These are phyloP conservation scores for Crypturellus tataupa DNA, from an alignment of 2,797 vertebrate species.

Conservation along the genomic window DNA sequence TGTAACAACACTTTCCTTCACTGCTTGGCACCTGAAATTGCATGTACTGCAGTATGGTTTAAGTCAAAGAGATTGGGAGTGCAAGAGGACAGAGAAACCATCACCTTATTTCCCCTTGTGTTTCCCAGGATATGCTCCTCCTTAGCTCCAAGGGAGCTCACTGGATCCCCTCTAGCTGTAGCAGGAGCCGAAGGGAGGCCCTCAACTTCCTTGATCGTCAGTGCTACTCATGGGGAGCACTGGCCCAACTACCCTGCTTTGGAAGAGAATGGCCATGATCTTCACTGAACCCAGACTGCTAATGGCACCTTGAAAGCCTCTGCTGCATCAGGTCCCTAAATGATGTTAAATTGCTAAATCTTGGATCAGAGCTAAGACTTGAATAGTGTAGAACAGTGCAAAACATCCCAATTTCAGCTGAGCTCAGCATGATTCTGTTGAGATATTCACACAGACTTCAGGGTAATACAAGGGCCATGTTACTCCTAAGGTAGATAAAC, in stretches of 20 bases:
- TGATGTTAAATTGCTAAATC: background rate
- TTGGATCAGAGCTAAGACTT: background rate
- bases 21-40: background rate
- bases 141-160: background rate
- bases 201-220: background rate
- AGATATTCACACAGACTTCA: background rate
- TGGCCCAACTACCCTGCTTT: background rate
- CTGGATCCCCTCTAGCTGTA: background rate
- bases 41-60: background rate
- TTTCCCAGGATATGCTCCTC: background rate
- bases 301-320: background rate
- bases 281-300: background rate
- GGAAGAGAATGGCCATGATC: background rate
- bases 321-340: background rate
- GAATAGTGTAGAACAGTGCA: background rate
- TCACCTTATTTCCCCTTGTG: background rate
- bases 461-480: background rate
- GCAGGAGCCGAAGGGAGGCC: background rate
- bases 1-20: background rate
- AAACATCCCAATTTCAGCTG: background rate
- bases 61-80: rapidly evolving
- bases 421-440: background rate
- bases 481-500: background rate
- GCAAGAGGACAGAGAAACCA: background rate
- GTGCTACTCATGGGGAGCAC: rapidly evolving